A percentile compares a stretch with the other conserved stretches of the same genome.
phyloP scores from a whole-genome alignment of 2,797 vertebrate genomes.

The Propithecus perrieri region DNA sequence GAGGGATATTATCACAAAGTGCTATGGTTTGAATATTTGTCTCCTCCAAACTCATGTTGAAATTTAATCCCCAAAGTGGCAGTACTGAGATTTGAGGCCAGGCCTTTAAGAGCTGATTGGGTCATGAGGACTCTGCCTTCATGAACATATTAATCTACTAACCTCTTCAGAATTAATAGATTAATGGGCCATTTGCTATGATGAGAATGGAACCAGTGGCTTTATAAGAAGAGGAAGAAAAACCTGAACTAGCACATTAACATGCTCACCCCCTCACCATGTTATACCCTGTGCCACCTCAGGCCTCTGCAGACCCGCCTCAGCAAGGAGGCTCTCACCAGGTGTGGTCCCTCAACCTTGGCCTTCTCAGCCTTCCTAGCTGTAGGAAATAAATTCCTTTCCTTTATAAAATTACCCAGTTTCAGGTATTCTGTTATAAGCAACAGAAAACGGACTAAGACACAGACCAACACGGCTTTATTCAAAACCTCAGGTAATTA shows the following conservation, averaged over 20 bases:
- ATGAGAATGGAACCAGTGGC: not conserved
- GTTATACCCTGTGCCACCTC: not conserved
- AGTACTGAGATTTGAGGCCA: not conserved
- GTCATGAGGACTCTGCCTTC: not conserved
- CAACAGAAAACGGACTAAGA: not conserved
- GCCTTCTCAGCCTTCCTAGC: not conserved
- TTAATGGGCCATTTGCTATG: no score
- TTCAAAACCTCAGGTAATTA: not conserved
- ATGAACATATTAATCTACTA: not conserved
- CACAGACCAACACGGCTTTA: not conserved
- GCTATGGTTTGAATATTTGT: not conserved
- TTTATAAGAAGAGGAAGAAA: not conserved
- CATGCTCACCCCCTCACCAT: not conserved
- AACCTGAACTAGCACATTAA: not conserved
- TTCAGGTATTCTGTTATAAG: not conserved
- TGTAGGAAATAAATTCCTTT: not conserved
- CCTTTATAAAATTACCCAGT: no score
- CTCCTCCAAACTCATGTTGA: not conserved
- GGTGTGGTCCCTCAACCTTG: not conserved
- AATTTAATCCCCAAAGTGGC: not conserved
- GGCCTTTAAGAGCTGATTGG: no score
- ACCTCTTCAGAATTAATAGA: not conserved
- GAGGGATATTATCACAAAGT: not conserved
- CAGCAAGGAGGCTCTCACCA: not conserved
- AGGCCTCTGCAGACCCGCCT: not conserved